Base-by-base conservation (phyloP, 1,140 invertebrate genomes). In the Atopsyche davidsoni region DNA sequence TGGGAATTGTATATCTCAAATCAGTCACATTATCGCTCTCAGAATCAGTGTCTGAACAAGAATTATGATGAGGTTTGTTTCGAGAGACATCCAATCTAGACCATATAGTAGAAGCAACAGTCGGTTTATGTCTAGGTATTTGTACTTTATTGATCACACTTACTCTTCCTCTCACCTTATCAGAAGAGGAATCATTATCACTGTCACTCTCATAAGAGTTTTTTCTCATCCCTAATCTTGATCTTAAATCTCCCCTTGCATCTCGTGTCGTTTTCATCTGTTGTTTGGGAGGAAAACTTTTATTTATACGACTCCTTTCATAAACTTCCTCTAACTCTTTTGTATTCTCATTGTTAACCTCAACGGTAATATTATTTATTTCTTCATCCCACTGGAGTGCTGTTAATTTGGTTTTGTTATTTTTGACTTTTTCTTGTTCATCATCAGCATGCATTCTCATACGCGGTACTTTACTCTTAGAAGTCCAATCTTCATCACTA, bases 401-500 rank as follows among this genome's bases (percentile, higher is more conserved):
- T 16, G 35, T 19, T 11, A 34, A 16, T 39, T 22, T 56, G 10
- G 22, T 36, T 43, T 53, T 57, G 10, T 19, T 36, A 38, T 53
- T 57, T 13, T 51, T 48, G 1, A 53, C 47, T 38, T 81, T 82
- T 54, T 79, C 76, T 64, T 88, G 86, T 65, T 88, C 83, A 60
- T 89, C 87, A 70, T 91, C 88, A n/a, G 88, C 88, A 65, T 86
- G 85, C 88, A 91, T 91, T 63, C 85, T 73, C 86, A 89, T 89
- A 56, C 83, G 68, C 1, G 82, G 78, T 24, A 78, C 67, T 70
- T 86, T 87, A 17, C 73, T 79, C 59, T 79, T 77, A 45, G 70
- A 76, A 45, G 69, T 75, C 78, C 79, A 79, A 35, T 64, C 63
- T 18, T 71, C 65, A 16, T 77, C 68, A 11, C 69, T 57, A 34